Base-by-base conservation (phyloP, 2,888 invertebrate species). In the Deroplatys truncata region DNA sequence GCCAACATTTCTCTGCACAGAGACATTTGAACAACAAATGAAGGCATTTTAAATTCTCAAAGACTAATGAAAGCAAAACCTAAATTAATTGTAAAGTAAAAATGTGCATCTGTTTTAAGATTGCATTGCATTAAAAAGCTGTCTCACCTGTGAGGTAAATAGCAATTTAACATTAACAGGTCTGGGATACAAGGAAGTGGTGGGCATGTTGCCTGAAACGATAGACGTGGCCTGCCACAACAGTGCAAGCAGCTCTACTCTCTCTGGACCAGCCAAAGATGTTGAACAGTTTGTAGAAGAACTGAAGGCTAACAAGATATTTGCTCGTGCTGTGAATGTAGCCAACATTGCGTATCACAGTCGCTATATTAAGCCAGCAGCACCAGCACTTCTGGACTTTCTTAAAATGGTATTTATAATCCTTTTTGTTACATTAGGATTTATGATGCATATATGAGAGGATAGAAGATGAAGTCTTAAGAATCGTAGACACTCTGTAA, bases 171-270 rank as follows among this genome's bases (percentile, higher is more conserved):
- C 8, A 43, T 13, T 1, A 43, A 43, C 86, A 94, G 94, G 94
- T 72, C 91, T 94, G 90, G 94, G 94, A 13, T 94, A 94, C 91
- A 91, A 93, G 83, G 88, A 92, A n/a, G 89, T 92, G 15, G 91
- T 91, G 28, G 90, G 91, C 31, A 86, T 90, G 29, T 87, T 94
- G 90, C 96, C 97, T 0, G 93, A 95, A 28, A 95, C 95, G 35
- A 95, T 97, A 28, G 96, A 96, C 91, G 95, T 97, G 0, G 97
- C 97, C 25, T 98, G 98, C 92, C 97, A 97, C 93, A 98, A 98
- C 92, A 95, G 97, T 0, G 94, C 95, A 8, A 96, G 96, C 91
- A 97, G 96, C 72, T 96, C 96, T 88, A 98, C 97, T 0, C 95
- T 98, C 89, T 97, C 97, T 4, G 98, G 97, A 0, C 97, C 97